A percentile compares a stretch with the other conserved stretches of the same genome.
phyloP scores from a whole-genome alignment of 2,888 invertebrate genomes.

The Synergus japonicus region DNA sequence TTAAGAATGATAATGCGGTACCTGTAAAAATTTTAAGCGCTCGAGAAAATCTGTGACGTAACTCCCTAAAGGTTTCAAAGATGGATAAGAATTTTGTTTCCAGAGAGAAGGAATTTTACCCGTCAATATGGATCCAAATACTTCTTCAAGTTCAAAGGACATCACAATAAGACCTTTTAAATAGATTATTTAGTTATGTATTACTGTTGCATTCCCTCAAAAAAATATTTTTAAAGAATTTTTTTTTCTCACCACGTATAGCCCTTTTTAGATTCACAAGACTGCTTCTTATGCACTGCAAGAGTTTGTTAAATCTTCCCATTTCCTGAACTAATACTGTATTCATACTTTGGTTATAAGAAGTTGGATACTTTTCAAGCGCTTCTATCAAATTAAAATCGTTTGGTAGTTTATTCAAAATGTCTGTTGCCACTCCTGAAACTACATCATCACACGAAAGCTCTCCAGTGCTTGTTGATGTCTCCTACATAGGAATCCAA shows the following conservation, averaged over 20 bases:
- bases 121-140: conserved; percentile 89
- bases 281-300: conserved; percentile 86
- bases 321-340: conserved; percentile 94
- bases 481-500: conserved; percentile 79
- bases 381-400: conserved; percentile 84
- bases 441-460: conserved; percentile 89
- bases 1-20: conserved; percentile 69
- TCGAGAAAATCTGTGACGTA: conserved; percentile 92
- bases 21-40: conserved; percentile 91
- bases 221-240: not conserved
- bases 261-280: conserved; percentile 90
- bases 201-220: not conserved
- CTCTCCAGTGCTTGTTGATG: conserved; percentile 81
- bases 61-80: conserved; percentile 92
- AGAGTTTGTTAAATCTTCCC: conserved; percentile 87
- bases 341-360: conserved; percentile 94
- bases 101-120: conserved; percentile 91
- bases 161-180: conserved; percentile 89
- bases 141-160: conserved; percentile 91
- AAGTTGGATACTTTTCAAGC: conserved; percentile 85
- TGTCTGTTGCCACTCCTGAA: conserved; percentile 87
- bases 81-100: conserved; percentile 93
- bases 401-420: conserved; percentile 86
- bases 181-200: not conserved
- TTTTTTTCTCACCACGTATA: conserved; percentile 84